A percentile compares a stretch with the other conserved stretches of the same genome.
These are phyloP conservation scores for Cheirogaleus medius DNA, from an alignment of 2,113 vertebrate species.

Conservation along the genomic window DNA sequence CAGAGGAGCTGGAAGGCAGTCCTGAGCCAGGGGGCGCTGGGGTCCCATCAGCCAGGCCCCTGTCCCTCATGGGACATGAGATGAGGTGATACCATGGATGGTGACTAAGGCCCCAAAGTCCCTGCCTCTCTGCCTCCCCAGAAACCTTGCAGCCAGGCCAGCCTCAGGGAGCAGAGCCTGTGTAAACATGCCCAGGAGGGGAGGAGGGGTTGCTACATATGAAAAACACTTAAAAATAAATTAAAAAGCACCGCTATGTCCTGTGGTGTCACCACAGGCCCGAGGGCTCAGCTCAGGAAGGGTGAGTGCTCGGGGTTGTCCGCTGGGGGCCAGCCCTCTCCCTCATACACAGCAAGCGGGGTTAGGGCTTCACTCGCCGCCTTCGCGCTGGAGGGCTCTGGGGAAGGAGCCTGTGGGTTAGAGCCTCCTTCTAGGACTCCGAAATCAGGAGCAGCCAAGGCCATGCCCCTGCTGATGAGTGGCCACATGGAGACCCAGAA, in stretches of 20 bases:
- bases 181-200: constrained; percentile 35
- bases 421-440: neutral
- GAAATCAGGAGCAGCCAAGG: neutral
- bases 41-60: neutral
- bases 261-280: constrained; percentile 41
- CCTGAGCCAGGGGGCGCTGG: neutral
- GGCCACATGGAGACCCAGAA: neutral
- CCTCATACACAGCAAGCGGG: neutral
- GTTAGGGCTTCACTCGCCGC: neutral
- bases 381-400: neutral
- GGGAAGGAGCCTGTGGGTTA: neutral
- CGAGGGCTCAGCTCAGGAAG: neutral
- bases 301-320: neutral
- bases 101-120: constrained; percentile 72
- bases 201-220: constrained; percentile 74
- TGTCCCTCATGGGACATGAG: constrained; percentile 46
- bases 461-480: neutral
- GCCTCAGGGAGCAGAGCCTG: constrained; percentile 40
- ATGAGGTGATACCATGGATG: constrained; percentile 57
- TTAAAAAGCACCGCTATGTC: constrained; percentile 74
- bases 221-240: constrained; percentile 63
- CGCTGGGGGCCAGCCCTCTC: neutral
- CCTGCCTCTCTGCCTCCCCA: constrained; percentile 55
- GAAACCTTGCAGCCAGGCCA: constrained; percentile 44
- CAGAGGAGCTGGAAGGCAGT: neutral